Base-by-base conservation (phyloP, 2,113 vertebrate species). In the Ascaphus truei region DNA sequence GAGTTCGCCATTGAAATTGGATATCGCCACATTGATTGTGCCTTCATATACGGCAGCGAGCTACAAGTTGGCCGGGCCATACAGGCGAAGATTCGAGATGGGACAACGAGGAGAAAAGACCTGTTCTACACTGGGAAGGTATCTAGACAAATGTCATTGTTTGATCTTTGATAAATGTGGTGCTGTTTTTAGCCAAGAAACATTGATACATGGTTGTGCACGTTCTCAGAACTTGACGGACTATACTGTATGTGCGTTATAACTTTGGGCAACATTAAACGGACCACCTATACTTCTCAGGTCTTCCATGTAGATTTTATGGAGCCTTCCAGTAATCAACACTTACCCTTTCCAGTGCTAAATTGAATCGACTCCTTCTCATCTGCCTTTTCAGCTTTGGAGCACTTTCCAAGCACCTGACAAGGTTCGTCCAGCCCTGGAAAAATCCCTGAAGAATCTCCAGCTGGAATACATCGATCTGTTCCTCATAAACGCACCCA, bases 121-220 rank as follows among this genome's bases (percentile, higher is more conserved):
- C 85, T 92, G 60, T 91, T 87, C 77, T 92, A 92, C 74, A 91
- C 89, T 13, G 89, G 91, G 41, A 91, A 91, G 84, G 88, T n/a
- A n/a, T n/a, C n/a, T n/a, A n/a, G n/a, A n/a, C n/a, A n/a, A n/a
- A n/a, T n/a, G n/a, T n/a, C n/a, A n/a, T n/a, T n/a, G n/a, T n/a
- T n/a, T n/a, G n/a, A n/a, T n/a, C n/a, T n/a, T n/a, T n/a, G n/a
- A n/a, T n/a, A n/a, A n/a, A n/a, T n/a, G n/a, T n/a, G n/a, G n/a
- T n/a, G n/a, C n/a, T n/a, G n/a, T n/a, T n/a, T n/a, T n/a, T n/a
- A n/a, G n/a, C n/a, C n/a, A n/a, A n/a, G n/a, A n/a, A n/a, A n/a
- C n/a, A n/a, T n/a, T n/a, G n/a, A n/a, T n/a, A n/a, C n/a, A n/a
- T n/a, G n/a, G n/a, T n/a, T n/a, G n/a, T n/a, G n/a, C n/a, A n/a